Evolutionary conservation across 2,797 vertebrate genomes (phyloP), one percentile per base, ranked within the genome.

Genomic region (Epinephelus awoara): DNA sequence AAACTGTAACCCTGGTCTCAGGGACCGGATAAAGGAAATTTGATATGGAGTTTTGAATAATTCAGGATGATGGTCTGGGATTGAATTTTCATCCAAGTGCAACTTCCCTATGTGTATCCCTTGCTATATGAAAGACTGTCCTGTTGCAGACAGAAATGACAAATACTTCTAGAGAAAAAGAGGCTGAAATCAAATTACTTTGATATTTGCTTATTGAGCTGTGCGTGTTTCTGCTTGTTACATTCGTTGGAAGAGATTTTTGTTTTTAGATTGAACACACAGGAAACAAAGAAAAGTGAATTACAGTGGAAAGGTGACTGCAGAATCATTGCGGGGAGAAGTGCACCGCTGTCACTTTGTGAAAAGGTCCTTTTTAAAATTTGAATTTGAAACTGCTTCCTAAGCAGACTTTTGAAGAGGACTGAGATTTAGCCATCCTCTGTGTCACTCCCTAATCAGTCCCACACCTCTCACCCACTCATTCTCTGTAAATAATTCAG

Each of bases 401-500:
- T 83, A 88, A 89, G 85, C 83, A 88, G 56, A 76, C 64, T 67
- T 49, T 63, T 67, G 73, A 70, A 87, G 88, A 75, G 55, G 49
- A 56, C 88, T 85, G 87, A 91, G 88, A 89, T 93, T 91, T 88
- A 76, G 75, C 74, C 59, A 63, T 89, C 83, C 87, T 91, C 75
- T 75, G 87, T 88, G 86, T 90, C 84, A 67, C 87, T 89, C 78
- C 73, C 61, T 92, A 88, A 94, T 91, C 89, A 89, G 87, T 85
- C 89, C 91, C 89, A 84, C 84, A 88, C 87, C 89, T 90, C 91
- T 91, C 80, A 87, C 86, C 80, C 84, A 87, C 90, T 84, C 86
- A 56, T 86, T 85, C 82, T 80, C 68, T 88, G 88, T 94, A 91
- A 94, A 93, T 94, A 92, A 93, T 94, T 93, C 84, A 94, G 75